Conservation (phyloP, 2,113 vertebrate genomes). For the Cromileptes altivelis region DNA sequence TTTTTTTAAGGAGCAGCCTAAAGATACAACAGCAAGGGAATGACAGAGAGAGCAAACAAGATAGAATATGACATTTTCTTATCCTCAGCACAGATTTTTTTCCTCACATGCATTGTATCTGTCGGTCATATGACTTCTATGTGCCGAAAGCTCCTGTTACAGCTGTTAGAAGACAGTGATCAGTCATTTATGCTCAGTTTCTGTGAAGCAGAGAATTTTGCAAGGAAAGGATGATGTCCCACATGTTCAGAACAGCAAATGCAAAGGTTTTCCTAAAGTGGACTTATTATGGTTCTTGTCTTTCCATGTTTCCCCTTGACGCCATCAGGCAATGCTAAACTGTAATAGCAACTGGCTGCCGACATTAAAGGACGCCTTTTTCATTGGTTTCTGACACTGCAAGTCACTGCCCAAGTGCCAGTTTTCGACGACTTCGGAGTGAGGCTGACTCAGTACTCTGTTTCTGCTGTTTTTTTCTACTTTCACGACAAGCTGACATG, state of each 20-base stretch:
- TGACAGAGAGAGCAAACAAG: neutral
- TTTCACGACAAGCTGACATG: too few species aligned
- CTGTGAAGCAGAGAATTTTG: neutral
- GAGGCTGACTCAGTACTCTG: too few species aligned
- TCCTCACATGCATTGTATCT: neutral
- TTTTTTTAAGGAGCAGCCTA: slow-evolving; percentile 18
- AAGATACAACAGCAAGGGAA: neutral
- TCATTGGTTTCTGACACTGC: too few species aligned
- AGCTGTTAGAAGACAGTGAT: neutral
- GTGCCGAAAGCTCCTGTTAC: neutral
- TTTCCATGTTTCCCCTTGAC: too few species aligned
- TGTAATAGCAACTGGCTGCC: too few species aligned
- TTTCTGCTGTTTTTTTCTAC: too few species aligned
- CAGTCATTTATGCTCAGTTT: neutral
- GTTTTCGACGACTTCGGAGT: too few species aligned
- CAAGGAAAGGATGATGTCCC: neutral
- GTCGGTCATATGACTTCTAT: neutral
- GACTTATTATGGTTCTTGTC: too few species aligned
- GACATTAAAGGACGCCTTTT: too few species aligned
- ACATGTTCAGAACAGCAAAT: neutral
- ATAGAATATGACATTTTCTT: neutral
- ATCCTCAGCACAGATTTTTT: neutral
- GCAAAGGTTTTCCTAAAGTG: neutral
- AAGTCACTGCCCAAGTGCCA: too few species aligned
- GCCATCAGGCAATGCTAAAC: too few species aligned